Evolutionary conservation across 2,888 invertebrate genomes (phyloP).

Genomic region (Drosophila kuntzei): DNA sequence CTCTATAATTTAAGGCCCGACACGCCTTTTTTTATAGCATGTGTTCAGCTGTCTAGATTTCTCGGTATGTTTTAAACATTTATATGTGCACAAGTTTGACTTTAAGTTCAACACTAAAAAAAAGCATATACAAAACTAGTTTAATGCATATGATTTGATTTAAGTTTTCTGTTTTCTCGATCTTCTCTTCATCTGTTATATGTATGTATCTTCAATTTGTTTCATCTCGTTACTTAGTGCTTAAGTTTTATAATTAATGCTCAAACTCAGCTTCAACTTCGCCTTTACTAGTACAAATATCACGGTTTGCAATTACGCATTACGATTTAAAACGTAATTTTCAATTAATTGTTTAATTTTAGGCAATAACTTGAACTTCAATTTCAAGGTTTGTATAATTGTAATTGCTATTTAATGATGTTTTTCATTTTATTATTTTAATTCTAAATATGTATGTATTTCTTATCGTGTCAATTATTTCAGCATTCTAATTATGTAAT

Average conservation of each 20-base stretch:
- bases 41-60: slow-evolving; percentile 23
- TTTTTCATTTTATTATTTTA: neutral
- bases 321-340: slow-evolving; percentile 54
- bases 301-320: slow-evolving; percentile 76
- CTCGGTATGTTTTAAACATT: slow-evolving; percentile 72
- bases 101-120: slow-evolving; percentile 76
- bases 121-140: slow-evolving; percentile 79
- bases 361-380: slow-evolving; percentile 40
- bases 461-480: slow-evolving; percentile 29
- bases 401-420: slow-evolving; percentile 23
- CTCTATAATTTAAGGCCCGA: slow-evolving; percentile 16
- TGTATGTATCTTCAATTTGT: slow-evolving; percentile 1
- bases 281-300: slow-evolving; percentile 84
- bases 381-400: slow-evolving; percentile 48
- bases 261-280: slow-evolving; percentile 48
- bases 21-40: slow-evolving; percentile 18
- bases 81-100: slow-evolving; percentile 80
- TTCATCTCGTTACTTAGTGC: slow-evolving; percentile 31
- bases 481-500: slow-evolving; percentile 49
- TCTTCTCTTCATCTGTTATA: neutral
- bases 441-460: slow-evolving; percentile 38
- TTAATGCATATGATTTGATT: slow-evolving; percentile 57
- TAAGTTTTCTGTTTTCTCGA: slow-evolving; percentile 25
- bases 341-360: slow-evolving; percentile 51
- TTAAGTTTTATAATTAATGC: slow-evolving; percentile 55